Conservation (phyloP, 2,113 vertebrate species). For the Atherinomorus stipes region DNA sequence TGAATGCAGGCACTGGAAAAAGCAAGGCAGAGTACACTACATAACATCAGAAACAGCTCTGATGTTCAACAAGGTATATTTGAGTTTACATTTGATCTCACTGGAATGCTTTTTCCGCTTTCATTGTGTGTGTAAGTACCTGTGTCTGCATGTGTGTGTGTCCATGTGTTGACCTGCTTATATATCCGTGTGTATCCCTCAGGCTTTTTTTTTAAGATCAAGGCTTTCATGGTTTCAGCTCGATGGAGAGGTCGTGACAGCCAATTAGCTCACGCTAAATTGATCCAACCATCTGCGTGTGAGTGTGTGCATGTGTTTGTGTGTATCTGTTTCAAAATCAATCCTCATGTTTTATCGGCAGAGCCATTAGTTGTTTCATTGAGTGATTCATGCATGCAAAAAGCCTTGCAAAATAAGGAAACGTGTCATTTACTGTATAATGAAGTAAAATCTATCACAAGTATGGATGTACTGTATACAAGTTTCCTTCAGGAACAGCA, state of each 20-base stretch:
- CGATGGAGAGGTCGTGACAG: conserved; percentile 71
- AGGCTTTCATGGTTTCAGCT: conserved; percentile 59
- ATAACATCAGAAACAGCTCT: conserved; percentile 10
- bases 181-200: conserved; percentile 48
- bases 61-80: conserved; percentile 8
- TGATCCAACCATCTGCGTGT: conserved; percentile 51
- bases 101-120: conserved; percentile 10
- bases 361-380: conserved; percentile 68
- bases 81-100: conserved; percentile 34
- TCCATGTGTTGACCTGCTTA: conserved; percentile 29
- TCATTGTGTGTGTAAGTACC: neutral
- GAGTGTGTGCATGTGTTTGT: conserved; percentile 12
- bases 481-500: neutral
- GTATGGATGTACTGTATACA: neutral
- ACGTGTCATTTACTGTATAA: conserved; percentile 26
- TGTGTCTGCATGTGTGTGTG: conserved; percentile 12
- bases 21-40: neutral
- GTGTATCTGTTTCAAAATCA: conserved; percentile 35
- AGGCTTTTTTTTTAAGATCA: conserved; percentile 63
- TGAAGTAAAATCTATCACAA: conserved; percentile 27
- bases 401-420: conserved; percentile 38
- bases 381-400: conserved; percentile 39
- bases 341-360: conserved; percentile 67
- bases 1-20: neutral
- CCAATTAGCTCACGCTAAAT: conserved; percentile 72